These are phyloP conservation scores for Beroe ovata DNA, from an alignment of 37 sponge, comb jelly and placozoan species.

Conservation along the genomic window DNA sequence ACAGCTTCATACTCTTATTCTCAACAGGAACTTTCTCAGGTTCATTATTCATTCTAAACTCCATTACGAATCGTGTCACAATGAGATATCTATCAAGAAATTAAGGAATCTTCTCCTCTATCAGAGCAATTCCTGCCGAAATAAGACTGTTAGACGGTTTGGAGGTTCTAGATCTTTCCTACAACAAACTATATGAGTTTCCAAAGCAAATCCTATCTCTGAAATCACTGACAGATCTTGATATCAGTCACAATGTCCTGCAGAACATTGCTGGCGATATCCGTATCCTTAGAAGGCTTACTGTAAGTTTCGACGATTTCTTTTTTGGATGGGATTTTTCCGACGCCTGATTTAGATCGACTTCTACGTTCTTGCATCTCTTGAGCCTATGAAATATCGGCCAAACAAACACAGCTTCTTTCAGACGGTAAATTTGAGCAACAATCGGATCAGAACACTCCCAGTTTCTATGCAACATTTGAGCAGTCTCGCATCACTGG, in stretches of 20 bases:
- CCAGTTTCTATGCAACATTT: slow-evolving; percentile 2
- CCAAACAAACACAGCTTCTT: no score
- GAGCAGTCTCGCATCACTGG: background rate
- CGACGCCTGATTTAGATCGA: no score
- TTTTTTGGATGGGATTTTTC: no score
- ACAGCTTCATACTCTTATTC: background rate
- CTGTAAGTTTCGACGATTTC: no score
- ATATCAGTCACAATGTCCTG: slow-evolving; percentile 33
- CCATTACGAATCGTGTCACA: no score
- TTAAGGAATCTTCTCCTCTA: no score
- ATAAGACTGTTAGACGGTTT: background rate
- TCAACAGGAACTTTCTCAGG: slow-evolving; percentile 51
- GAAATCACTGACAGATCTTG: slow-evolving; percentile 14
- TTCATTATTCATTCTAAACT: no score
- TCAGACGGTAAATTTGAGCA: slow-evolving; percentile 28
- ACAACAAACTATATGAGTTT: slow-evolving; percentile 49
- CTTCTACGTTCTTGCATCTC: no score
- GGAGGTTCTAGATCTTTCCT: slow-evolving; percentile 34
- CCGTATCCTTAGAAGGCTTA: background rate
- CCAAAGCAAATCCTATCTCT: background rate
- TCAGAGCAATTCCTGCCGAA: background rate
- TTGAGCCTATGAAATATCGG: no score
- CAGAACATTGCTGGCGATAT: background rate
- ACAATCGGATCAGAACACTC: slow-evolving; percentile 27
- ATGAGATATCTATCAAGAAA: no score